Conservation (phyloP, 1,140 invertebrate genomes). For the Ooceraea biroi region DNA sequence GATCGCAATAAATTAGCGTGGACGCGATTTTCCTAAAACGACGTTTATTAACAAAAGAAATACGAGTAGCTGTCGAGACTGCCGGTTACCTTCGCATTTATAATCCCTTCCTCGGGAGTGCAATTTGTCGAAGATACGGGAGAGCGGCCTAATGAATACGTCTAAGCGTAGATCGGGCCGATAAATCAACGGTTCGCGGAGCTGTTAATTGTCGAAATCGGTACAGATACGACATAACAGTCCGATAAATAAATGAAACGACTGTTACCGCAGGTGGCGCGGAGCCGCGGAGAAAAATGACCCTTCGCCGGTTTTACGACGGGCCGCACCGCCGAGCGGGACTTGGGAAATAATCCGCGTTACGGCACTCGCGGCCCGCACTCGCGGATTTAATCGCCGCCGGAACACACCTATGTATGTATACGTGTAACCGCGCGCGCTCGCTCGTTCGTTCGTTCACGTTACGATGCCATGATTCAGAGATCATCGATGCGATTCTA, state of each 20-base stretch:
- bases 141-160: conserved; percentile 11
- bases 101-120: too few relatives aligned
- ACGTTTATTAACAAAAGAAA: too few relatives aligned
- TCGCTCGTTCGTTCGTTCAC: background rate
- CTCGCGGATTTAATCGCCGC: conserved; percentile 57
- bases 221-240: conserved; percentile 21
- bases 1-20: too few relatives aligned
- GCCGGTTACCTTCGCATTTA: too few relatives aligned
- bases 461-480: conserved; percentile 57
- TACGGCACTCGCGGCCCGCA: conserved; percentile 52
- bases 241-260: conserved; percentile 40
- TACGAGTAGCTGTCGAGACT: too few relatives aligned
- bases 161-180: background rate
- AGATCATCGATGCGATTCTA: conserved; percentile 59
- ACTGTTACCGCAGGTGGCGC: background rate
- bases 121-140: background rate
- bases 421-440: background rate
- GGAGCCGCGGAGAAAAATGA: conserved; percentile 22
- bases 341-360: conserved; percentile 67
- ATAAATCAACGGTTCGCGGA: conserved; percentile 16
- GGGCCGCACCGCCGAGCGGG: conserved; percentile 55
- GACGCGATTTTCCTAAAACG: too few relatives aligned
- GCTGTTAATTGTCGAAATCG: conserved; percentile 16
- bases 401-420: conserved; percentile 68
- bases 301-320: conserved; percentile 42